Percentiles rank a stretch among this genome's conserved stretches.
Evolutionary conservation across 2,888 invertebrate genomes (phyloP).

Genomic region (Maniola hyperantus): DNA sequence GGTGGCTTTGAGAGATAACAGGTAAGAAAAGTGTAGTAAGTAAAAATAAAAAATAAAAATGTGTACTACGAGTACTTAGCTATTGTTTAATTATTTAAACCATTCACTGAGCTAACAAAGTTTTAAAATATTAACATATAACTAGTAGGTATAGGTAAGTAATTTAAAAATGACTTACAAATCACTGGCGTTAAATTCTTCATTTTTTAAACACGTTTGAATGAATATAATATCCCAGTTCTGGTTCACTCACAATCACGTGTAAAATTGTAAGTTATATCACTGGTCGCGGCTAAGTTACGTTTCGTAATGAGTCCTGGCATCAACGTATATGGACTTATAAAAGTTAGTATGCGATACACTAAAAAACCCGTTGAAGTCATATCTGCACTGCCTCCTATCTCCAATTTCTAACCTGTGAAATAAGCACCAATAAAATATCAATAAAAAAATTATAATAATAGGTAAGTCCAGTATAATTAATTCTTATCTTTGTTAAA

Average conservation of each 20-base stretch:
- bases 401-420: neutral
- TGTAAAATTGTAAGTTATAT: slow-evolving; percentile 6
- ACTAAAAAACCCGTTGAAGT: slow-evolving; percentile 34
- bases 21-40: too few relatives aligned
- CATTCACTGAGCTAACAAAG: neutral
- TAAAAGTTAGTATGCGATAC: slow-evolving; percentile 28
- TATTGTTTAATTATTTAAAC: neutral
- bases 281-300: slow-evolving; percentile 13
- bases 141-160: too few relatives aligned
- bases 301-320: slow-evolving; percentile 24
- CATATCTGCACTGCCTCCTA: slow-evolving; percentile 21
- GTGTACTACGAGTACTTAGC: neutral
- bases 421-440: neutral
- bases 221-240: neutral
- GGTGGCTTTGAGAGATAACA: too few relatives aligned
- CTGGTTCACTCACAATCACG: slow-evolving; percentile 1
- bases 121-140: neutral
- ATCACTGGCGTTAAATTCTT: slow-evolving; percentile 2
- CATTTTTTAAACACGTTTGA: slow-evolving; percentile 8
- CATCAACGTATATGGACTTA: slow-evolving; percentile 30
- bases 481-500: too few relatives aligned
- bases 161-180: slow-evolving; percentile 15
- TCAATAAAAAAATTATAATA: neutral
- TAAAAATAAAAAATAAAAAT: too few relatives aligned
- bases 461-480: neutral